Percentiles rank a stretch among this genome's conserved stretches.
Evolutionary conservation across 2,888 invertebrate genomes (phyloP).

Genomic region (Globia sparganii): DNA sequence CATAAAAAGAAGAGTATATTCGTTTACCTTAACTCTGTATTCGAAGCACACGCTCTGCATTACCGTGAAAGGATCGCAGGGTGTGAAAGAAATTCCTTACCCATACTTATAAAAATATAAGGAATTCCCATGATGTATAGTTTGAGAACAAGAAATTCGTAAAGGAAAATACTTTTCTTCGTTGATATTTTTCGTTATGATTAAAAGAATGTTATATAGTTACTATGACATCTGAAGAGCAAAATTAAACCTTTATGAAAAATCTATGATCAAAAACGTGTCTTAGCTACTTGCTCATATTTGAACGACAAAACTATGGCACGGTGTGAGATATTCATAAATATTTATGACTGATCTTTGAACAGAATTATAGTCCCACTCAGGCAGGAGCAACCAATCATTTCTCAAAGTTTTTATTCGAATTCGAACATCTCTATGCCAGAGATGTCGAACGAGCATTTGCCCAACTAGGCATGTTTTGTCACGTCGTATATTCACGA

Average conservation of each 20-base stretch:
- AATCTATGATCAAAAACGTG: not conserved
- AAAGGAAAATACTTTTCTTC: constrained; percentile 2
- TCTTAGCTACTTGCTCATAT: not conserved
- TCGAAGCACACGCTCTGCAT: constrained; percentile 62
- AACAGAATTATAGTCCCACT: not conserved
- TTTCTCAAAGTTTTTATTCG: constrained; percentile 27
- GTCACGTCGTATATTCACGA: constrained; percentile 55
- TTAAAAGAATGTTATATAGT: not conserved
- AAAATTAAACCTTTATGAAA: not conserved
- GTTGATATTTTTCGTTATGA: not conserved
- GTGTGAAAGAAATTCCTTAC: constrained; percentile 46
- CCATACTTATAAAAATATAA: constrained; percentile 33
- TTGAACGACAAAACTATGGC: not conserved
- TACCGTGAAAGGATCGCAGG: constrained; percentile 55
- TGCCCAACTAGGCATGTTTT: constrained; percentile 40
- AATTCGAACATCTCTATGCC: constrained; percentile 7
- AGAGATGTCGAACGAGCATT: constrained; percentile 33
- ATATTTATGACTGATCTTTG: not conserved
- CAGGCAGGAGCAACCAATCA: constrained; percentile 10
- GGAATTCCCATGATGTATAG: constrained; percentile 24
- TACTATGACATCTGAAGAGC: not conserved
- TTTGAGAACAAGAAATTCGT: constrained; percentile 28
- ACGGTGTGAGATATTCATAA: not conserved
- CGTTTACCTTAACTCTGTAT: constrained; percentile 62
- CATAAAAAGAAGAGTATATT: constrained; percentile 64